Evolutionary conservation across 1,140 invertebrate species (phyloP), one percentile per base, ranked within the genome.

Genomic region (Atta colombica): DNA sequence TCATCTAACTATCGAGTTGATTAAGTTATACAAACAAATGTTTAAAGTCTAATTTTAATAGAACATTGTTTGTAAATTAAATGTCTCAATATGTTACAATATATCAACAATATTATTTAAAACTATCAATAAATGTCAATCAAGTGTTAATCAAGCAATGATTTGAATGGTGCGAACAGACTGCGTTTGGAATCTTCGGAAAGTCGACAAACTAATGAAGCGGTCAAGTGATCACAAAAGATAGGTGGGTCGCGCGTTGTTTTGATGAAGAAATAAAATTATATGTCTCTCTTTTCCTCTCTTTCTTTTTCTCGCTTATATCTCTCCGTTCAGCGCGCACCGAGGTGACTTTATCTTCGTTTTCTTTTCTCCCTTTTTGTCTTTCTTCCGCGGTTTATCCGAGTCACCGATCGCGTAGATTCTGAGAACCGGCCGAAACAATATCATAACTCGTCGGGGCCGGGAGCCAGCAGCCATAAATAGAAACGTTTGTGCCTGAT

Each of bases 361-460:
- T 66, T 82, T 55, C 77, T 69, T 85, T 60, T 71, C 39, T 51
- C 49, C 80, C 35, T 61, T 53, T 81, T 45, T 71, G 25, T 58
- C 49, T 81, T 45, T 51, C 18, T 88, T 91, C 89, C 81, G 87
- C 75, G 87, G 87, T 94, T 94, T 94, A 94, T 94, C 94, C 94
- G 89, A 92, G 86, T 90, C 89, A 94, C 94, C 94, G 94, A 94
- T 94, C 94, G 92, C 92, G 93, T 94, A 94, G 93, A 95, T 95
- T 95, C 95, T 93, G 69, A 94, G 94, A 95, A 95, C 86, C 77
- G 84, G 77, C 90, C 92, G 93, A 93, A 95, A 95, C 94, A 95
- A 95, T 95, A 95, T 95, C 95, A 95, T 95, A 95, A 95, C 93
- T 95, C 93, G 92, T 94, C 84, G 88, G 87, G 91, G 92, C 91